Conservation (phyloP, 2,888 invertebrate species). For the Lutraria lutraria region DNA sequence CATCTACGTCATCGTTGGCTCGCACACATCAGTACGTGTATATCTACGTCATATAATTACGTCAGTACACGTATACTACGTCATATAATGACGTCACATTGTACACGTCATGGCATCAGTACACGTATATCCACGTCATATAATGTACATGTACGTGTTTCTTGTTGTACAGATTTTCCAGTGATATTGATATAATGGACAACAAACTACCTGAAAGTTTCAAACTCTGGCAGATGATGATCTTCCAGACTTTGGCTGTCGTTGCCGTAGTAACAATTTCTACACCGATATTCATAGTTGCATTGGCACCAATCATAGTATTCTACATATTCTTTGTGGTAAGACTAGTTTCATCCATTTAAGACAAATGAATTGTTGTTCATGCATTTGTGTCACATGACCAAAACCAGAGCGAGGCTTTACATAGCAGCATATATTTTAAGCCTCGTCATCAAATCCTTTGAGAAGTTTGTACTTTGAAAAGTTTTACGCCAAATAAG, state of each 20-base stretch:
- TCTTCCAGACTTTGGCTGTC: conserved; percentile 30
- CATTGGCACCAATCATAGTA: conserved; percentile 20
- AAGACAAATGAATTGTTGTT: too few species aligned
- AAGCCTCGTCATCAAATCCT: too few species aligned
- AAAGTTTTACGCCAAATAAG: too few species aligned
- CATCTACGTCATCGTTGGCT: background rate
- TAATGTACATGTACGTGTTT: background rate
- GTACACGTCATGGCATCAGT: background rate
- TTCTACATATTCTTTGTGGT: conserved; percentile 38
- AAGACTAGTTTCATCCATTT: background rate
- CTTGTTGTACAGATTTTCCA: conserved; percentile 55
- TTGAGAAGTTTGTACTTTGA: too few species aligned
- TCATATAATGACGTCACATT: background rate
- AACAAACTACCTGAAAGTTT: conserved; percentile 67
- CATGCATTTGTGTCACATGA: too few species aligned
- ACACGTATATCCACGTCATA: background rate
- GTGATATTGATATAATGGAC: conserved; percentile 74
- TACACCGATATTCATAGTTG: conserved; percentile 34
- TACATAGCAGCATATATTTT: too few species aligned
- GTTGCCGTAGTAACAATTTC: conserved; percentile 37
- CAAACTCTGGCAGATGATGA: conserved; percentile 53
- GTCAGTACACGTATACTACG: background rate
- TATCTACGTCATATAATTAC: background rate
- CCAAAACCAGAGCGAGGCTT: too few species aligned
- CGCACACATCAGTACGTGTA: background rate